Evolutionary conservation across 2,113 vertebrate genomes (phyloP), one percentile per base, ranked within the genome.

Genomic region (Climacteris rufus): DNA sequence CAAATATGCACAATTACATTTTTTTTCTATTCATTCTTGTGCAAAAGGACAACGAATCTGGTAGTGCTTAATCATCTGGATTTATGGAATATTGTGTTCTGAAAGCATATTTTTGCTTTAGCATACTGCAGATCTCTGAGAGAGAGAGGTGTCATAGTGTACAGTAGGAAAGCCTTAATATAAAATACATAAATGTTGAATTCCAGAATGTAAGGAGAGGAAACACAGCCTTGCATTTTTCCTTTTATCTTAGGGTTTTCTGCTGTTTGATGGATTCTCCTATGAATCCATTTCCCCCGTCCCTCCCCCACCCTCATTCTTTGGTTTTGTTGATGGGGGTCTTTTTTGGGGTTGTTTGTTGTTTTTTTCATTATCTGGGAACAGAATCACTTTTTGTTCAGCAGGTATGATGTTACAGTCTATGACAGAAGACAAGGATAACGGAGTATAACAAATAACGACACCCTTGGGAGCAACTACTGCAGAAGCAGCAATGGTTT

Each of bases 391-490:
- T 42, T 63, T 78, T 70, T 63, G 6, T 42, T 74, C 23, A 33
- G 23, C 23, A 42, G 4, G 13, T 42, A 0, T 31, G 22, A 47
- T 37, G 15, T 54, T 70, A 60, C 10, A 45, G 24, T 18, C n/a
- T 2, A 3, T 33, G 40, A 28, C 9, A 2, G 1, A 87, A 7
- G 35, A 24, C 23, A 63, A 63, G 12, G 28, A 47, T 70, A 65
- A 59, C 0, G 0, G 24, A 8, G 13, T 44, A n/a, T 7, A 30
- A 49, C 10, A 0, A 3, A 15, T 20, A 8, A 59, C 18, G 33
- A 14, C 4, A 21, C 4, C 13, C 35, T 47, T 44, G 52, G 24
- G 19, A 72, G 10, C 16, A 79, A 8, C 27, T n/a, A 23, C 15
- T 35, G 44, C 2, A 0, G 57, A 84, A 53, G 37, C 1, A 64